Base-by-base conservation (phyloP, 2,888 invertebrate genomes). In the Zygogramma bicolorata region DNA sequence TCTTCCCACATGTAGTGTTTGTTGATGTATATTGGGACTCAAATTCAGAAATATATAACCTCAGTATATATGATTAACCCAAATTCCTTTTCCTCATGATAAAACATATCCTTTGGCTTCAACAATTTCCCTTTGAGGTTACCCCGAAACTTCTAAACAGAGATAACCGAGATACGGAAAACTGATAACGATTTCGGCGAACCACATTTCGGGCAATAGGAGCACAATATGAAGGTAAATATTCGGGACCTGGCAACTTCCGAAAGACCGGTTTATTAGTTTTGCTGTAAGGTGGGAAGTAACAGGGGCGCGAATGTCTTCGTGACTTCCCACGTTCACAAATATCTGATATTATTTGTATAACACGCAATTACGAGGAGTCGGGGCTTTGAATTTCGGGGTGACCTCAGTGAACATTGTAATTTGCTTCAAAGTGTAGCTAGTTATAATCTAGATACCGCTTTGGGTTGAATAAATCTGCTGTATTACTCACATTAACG, bases 101-200 rank as follows among this genome's bases (percentile, higher is more conserved):
- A 46, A 46, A 20, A 20, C 20, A 18, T 20, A 20, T 46, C 46
- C 10, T 20, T 46, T 13, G 46, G 20, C 46, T 20, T 3, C 8
- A 15, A 46, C 42, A 46, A 18, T 46, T 15, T 18, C 42, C 42
- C 18, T 46, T 68, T 49, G 20, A 42, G 27, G 27, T 49, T 31
- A 49, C 69, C 66, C n/a, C 10, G 58, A 66, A 73, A 73, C 66
- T 73, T 53, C 62, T n/a, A n/a, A 73, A 69, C 69, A 73, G 53
- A 73, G 73, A 73, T 73, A 69, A 73, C 61, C 49, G 66, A 62
- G 69, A 72, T 66, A 73, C 65, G 65, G 61, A 61, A 62, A 66
- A 61, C 66, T 69, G 73, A 73, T 73, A 73, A 73, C 67, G 66
- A 69, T 69, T 69, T 73, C 62, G 69, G 73, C 65, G 42, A 59